Conservation (phyloP, 1,140 invertebrate genomes). For the Popillia japonica region DNA sequence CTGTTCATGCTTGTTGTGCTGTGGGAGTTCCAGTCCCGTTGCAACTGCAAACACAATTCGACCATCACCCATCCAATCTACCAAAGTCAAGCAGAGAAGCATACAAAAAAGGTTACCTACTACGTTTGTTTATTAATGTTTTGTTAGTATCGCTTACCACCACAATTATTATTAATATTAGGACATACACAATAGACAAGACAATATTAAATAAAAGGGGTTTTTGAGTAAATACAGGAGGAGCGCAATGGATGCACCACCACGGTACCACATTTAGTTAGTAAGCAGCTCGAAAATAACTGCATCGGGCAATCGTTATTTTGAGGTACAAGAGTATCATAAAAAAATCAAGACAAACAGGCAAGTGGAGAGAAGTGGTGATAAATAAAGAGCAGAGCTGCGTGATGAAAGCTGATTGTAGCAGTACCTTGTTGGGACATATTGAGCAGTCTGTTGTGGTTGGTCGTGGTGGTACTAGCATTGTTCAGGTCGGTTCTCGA, state of each 20-base stretch:
- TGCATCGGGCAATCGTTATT: constrained; percentile 27
- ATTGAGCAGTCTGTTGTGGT: constrained; percentile 61
- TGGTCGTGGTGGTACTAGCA: constrained; percentile 63
- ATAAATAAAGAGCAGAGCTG: constrained; percentile 42
- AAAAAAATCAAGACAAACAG: constrained; percentile 34
- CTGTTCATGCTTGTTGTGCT: constrained; percentile 60
- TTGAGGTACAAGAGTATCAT: constrained; percentile 16
- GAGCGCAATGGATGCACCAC: constrained; percentile 60
- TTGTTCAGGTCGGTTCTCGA: constrained; percentile 61
- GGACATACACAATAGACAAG: constrained; percentile 46
- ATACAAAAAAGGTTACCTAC: constrained; percentile 16
- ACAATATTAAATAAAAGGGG: not conserved
- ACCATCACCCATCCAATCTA: constrained; percentile 53
- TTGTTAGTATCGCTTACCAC: constrained; percentile 45
- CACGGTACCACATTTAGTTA: constrained; percentile 57
- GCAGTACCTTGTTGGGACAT: constrained; percentile 60
- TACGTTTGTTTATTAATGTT: too few relatives aligned
- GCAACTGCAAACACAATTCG: constrained; percentile 60
- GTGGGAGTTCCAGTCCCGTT: constrained; percentile 61
- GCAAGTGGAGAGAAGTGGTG: constrained; percentile 26
- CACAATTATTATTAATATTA: constrained; percentile 16
- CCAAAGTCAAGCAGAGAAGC: constrained; percentile 38
- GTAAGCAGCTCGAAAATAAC: constrained; percentile 50
- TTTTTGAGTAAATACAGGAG: constrained; percentile 36
- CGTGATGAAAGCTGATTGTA: constrained; percentile 44